Evolutionary conservation across 2,888 invertebrate genomes (phyloP).

Genomic region (Acrocyrtus sp.): DNA sequence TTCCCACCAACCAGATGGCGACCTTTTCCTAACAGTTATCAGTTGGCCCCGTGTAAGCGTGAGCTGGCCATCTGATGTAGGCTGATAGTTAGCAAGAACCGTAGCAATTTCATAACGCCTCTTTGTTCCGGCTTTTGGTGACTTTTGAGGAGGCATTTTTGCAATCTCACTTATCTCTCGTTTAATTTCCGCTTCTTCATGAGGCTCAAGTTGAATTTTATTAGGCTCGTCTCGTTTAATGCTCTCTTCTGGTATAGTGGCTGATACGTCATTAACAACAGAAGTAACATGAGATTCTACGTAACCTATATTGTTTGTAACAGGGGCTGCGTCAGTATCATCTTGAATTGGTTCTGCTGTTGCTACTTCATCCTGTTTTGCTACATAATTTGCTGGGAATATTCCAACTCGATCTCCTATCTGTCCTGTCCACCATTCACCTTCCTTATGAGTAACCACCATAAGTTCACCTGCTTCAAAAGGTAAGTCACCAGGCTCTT

Average conservation of each 20-base stretch:
- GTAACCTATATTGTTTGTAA: conserved; percentile 38
- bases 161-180: conserved; percentile 59
- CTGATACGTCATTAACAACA: conserved; percentile 29
- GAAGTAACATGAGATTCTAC: conserved; percentile 16
- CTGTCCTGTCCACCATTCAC: conserved; percentile 99
- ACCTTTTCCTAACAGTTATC: conserved; percentile 95
- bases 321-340: conserved; percentile 3
- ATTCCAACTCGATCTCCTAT: conserved; percentile 86
- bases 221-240: conserved; percentile 31
- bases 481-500: conserved; percentile 89
- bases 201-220: conserved; percentile 57
- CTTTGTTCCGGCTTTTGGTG: conserved; percentile 58
- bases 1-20: conserved; percentile 99
- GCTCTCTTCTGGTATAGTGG: conserved; percentile 5
- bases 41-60: conserved; percentile 90
- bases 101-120: conserved; percentile 81
- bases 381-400: conserved; percentile 98
- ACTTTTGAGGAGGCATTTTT: conserved; percentile 58
- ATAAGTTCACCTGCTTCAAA: conserved; percentile 89
- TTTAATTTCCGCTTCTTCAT: conserved; percentile 63
- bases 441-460: conserved; percentile 87
- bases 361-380: conserved; percentile 71
- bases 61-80: conserved; percentile 86
- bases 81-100: conserved; percentile 92
- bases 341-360: conserved; percentile 29